Conservation (phyloP, 2,113 vertebrate species). For the Periophthalmodon schlosseri region DNA sequence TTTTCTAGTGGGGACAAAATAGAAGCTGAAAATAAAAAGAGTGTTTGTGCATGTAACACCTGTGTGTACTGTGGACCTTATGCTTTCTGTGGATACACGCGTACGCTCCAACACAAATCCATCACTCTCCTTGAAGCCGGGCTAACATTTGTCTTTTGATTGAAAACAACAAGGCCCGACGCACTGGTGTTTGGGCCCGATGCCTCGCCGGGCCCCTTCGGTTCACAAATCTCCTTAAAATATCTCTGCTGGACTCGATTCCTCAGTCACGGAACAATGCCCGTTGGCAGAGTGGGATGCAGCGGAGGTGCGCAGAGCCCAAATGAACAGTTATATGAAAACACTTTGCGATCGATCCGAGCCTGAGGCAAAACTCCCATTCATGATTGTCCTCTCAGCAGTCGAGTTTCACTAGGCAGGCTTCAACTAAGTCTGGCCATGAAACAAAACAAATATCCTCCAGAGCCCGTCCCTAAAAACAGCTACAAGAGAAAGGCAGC, state of each 20-base stretch:
- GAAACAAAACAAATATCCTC: conserved; percentile 58
- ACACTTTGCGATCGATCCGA: conserved; percentile 68
- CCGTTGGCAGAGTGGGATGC: conserved; percentile 58
- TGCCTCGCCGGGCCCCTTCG: conserved; percentile 40
- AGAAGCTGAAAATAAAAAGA: conserved; percentile 29
- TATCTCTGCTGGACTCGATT: conserved; percentile 59
- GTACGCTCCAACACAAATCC: conserved; percentile 36
- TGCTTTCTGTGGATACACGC: conserved; percentile 23
- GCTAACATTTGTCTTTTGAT: conserved; percentile 52
- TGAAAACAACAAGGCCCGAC: conserved; percentile 59
- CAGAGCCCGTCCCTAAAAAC: conserved; percentile 40
- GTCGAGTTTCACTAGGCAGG: conserved; percentile 57
- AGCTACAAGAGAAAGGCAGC: conserved; percentile 22
- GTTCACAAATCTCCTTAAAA: conserved; percentile 60
- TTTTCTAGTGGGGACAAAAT: conserved; percentile 51
- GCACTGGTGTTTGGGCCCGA: conserved; percentile 16
- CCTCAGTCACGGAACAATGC: conserved; percentile 64
- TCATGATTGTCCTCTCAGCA: conserved; percentile 70
- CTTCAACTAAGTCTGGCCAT: conserved; percentile 56
- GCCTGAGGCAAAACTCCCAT: conserved; percentile 71
- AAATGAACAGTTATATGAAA: conserved; percentile 72
- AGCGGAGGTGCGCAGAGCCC: conserved; percentile 50
- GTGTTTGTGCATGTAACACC: conserved; percentile 29
- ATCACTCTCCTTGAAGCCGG: conserved; percentile 27
- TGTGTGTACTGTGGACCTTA: conserved; percentile 31